Percentiles rank a stretch among this genome's conserved stretches.
These are phyloP conservation scores for Acrocephalus kingi DNA, from an alignment of 2,113 vertebrate species.

Conservation along the genomic window DNA sequence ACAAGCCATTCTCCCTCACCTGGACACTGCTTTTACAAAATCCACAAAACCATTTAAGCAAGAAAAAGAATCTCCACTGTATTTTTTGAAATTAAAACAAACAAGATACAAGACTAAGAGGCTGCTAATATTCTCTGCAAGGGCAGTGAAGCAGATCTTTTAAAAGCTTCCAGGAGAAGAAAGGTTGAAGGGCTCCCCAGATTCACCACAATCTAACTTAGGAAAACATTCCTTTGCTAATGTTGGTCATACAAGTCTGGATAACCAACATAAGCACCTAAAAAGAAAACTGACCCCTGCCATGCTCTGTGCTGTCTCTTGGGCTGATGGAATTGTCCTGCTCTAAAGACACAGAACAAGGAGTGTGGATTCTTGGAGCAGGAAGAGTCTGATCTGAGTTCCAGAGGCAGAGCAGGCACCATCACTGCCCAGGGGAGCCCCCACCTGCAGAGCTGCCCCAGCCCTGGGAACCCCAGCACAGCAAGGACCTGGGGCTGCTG, in stretches of 20 bases:
- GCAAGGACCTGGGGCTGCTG: background rate
- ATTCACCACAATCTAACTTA: background rate
- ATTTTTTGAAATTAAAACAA: background rate
- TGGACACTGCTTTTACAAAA: background rate
- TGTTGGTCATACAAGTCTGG: background rate
- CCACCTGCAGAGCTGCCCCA: background rate
- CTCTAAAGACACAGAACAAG: background rate
- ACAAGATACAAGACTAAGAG: background rate
- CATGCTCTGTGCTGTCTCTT: background rate
- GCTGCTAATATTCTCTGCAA: background rate
- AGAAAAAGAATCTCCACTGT: rapidly evolving
- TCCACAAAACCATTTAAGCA: background rate
- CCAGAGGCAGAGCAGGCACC: background rate
- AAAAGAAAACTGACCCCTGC: background rate
- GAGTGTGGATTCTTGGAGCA: background rate
- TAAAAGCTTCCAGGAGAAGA: background rate
- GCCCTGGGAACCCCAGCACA: background rate
- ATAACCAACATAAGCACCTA: background rate
- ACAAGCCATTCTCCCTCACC: background rate
- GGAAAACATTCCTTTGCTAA: background rate
- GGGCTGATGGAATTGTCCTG: background rate
- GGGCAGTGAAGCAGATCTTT: background rate
- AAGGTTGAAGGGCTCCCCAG: background rate
- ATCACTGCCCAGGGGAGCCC: background rate
- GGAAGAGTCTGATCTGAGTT: background rate